Evolutionary conservation across 2,888 invertebrate species (phyloP), one percentile per base, ranked within the genome.

Genomic region (Shargacucullia verbasci): DNA sequence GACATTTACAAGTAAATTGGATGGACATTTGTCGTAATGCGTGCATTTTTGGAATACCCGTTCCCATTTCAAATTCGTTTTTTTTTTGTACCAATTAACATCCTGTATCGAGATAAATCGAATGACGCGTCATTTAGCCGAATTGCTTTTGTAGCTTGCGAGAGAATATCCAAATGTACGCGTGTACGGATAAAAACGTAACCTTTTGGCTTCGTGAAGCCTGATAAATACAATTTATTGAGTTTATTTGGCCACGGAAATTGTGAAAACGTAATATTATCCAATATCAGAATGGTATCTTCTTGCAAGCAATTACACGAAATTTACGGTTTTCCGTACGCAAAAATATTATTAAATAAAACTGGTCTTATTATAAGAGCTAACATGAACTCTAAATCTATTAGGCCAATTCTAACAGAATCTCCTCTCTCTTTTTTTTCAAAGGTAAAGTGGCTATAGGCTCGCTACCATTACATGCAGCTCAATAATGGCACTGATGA

Each of bases 51-150:
- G 35, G 39, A 9, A 53, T 25, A 33, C 50, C 27, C 45, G 15
- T 67, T 59, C 46, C 52, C 67, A 9, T 63, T 67, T 63, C 29
- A 60, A 70, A 74, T 59, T 62, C 62, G 50, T 0, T 66, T 61
- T 74, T 61, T 74, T 66, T 68, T 74, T 59, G 20, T 62, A 47
- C 55, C 76, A 67, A 72, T 72, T 75, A 75, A 71, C 63, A 71
- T 75, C 47, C 63, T 67, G 75, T 71, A 71, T 67, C 57, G 52
- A 58, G 31, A 74, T 75, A 72, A 71, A 75, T 71, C 67, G 76
- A 71, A 67, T 60, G 72, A 75, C 67, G 55, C 55, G 59, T 56
- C 63, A 75, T 72, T 72, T 75, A 53, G 40, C 41, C 12, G 67
- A 62, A 72, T 71, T 58, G 59, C 59, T 75, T 71, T 67, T 55